A percentile compares a stretch with the other conserved stretches of the same genome.
phyloP scores from a whole-genome alignment of 2,113 vertebrate genomes.

The Micromys minutus region DNA sequence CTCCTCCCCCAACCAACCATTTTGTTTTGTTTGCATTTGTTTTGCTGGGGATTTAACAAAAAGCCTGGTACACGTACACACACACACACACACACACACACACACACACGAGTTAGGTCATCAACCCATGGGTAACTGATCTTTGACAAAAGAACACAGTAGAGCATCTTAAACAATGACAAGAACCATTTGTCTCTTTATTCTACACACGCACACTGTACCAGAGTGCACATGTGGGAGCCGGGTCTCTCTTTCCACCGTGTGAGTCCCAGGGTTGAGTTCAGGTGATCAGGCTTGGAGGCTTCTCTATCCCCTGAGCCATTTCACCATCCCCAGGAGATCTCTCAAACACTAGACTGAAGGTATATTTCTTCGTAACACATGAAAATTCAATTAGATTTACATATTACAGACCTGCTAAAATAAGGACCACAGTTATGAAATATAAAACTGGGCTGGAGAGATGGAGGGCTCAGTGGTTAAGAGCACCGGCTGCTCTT shows the following conservation, averaged over 20 bases:
- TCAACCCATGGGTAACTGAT: neutral
- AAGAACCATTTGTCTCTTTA: neutral
- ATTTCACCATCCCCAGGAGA: neutral
- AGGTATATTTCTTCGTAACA: constrained; percentile 11
- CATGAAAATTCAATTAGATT: constrained; percentile 31
- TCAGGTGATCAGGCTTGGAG: neutral
- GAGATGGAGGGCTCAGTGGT: neutral
- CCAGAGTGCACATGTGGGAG: neutral
- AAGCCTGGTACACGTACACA: too few relatives aligned
- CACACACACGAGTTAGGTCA: too few relatives aligned
- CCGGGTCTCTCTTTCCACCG: neutral
- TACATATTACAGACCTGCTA: neutral
- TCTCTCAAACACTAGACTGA: constrained; percentile 8
- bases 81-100: too few relatives aligned
- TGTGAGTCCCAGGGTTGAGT: neutral
- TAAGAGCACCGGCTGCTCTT: neutral
- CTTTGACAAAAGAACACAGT: constrained; percentile 24
- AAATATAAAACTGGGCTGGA: neutral
- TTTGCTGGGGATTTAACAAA: neutral
- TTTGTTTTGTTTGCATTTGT: neutral
- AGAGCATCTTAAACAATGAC: neutral
- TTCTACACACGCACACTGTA: too few relatives aligned
- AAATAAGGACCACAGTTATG: neutral
- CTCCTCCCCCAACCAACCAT: neutral
- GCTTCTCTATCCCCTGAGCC: neutral